These are phyloP conservation scores for Artibeus lituratus DNA, from an alignment of 2,797 vertebrate species.

Conservation along the genomic window DNA sequence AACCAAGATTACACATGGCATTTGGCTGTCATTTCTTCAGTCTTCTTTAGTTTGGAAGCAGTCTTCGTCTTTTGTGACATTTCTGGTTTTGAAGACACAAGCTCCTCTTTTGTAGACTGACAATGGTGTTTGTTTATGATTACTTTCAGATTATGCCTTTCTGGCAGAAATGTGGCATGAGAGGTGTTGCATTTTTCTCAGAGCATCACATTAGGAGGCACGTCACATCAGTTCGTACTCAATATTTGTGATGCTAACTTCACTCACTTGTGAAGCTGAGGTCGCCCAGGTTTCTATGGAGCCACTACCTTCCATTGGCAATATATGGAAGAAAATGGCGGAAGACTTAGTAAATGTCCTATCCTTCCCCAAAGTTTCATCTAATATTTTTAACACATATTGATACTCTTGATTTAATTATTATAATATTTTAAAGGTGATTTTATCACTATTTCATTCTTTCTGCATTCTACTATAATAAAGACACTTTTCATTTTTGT, in stretches of 20 bases:
- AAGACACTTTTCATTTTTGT: neutral
- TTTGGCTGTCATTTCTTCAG: neutral
- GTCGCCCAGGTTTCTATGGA: neutral
- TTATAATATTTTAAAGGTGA: neutral
- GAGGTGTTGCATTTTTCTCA: neutral
- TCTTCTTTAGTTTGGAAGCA: neutral
- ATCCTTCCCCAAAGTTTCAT: neutral
- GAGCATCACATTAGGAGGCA: neutral
- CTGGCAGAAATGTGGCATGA: neutral
- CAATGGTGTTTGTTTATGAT: neutral
- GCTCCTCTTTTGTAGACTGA: neutral
- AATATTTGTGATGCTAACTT: neutral
- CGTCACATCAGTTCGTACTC: neutral
- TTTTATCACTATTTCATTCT: neutral
- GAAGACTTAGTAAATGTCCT: neutral
- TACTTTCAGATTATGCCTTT: neutral
- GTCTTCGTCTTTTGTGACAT: neutral
- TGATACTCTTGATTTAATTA: neutral
- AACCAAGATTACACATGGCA: neutral
- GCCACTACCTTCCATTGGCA: neutral
- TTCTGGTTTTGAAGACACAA: neutral
- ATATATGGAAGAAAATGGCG: neutral
- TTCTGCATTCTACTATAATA: neutral
- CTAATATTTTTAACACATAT: neutral
- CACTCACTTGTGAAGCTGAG: neutral